These are phyloP conservation scores for Orthosia cruda DNA, from an alignment of 2,888 invertebrate species.

Conservation along the genomic window DNA sequence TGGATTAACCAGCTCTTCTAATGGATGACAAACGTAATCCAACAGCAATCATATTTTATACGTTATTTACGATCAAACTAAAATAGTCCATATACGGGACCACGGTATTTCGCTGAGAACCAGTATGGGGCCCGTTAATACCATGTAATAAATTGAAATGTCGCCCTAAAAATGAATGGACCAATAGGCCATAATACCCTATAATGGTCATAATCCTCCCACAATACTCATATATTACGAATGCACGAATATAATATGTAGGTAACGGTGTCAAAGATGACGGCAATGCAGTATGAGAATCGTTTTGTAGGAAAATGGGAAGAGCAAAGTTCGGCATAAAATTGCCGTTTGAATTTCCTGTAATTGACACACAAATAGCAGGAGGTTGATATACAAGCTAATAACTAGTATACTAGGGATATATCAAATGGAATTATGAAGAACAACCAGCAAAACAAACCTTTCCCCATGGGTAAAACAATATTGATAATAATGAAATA, in stretches of 20 bases:
- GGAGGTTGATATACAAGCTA: background rate
- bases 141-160: constrained; percentile 69
- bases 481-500: background rate
- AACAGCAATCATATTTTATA: constrained; percentile 2
- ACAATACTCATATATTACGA: constrained; percentile 69
- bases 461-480: background rate
- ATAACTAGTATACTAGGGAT: background rate
- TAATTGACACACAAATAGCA: background rate
- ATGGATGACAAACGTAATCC: constrained; percentile 1
- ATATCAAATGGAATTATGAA: background rate
- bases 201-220: constrained; percentile 75
- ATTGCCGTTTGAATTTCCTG: constrained; percentile 36
- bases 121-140: constrained; percentile 59
- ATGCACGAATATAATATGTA: constrained; percentile 36
- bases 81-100: constrained; percentile 13
- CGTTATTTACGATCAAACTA: constrained; percentile 23
- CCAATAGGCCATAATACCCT: constrained; percentile 43
- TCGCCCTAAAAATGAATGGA: constrained; percentile 71
- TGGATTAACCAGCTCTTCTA: background rate
- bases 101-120: constrained; percentile 35
- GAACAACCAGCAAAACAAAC: background rate
- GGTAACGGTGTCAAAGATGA: constrained; percentile 62
- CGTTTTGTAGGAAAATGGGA: constrained; percentile 3
- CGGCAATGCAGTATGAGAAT: constrained; percentile 9
- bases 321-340: constrained; percentile 38